Percentiles rank a stretch among this genome's conserved stretches.
Conservation (phyloP, 2,113 vertebrate species). For the Vireo altiloquus region DNA sequence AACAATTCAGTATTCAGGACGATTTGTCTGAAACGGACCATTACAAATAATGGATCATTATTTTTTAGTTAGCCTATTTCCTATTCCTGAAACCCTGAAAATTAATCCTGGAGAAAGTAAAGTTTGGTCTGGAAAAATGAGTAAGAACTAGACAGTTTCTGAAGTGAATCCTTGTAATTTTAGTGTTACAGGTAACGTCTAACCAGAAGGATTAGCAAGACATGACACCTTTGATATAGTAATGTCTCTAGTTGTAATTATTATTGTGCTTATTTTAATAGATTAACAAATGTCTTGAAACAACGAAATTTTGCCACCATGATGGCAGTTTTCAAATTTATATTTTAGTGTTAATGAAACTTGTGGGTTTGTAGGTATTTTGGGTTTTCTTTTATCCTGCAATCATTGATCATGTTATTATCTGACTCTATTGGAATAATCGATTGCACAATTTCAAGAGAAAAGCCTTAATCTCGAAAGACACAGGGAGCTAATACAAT, state of each 20-base stretch:
- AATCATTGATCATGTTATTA: neutral
- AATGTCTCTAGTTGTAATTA: neutral
- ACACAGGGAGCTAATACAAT: neutral
- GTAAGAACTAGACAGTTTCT: neutral
- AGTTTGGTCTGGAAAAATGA: neutral
- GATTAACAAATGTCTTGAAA: neutral
- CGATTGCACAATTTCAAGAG: neutral
- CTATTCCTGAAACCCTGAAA: neutral
- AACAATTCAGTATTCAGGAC: neutral
- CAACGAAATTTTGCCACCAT: neutral
- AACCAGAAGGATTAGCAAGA: neutral
- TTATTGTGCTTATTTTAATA: neutral
- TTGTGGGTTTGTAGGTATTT: neutral
- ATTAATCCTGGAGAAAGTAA: neutral
- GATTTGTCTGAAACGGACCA: neutral
- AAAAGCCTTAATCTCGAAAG: neutral
- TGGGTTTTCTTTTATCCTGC: neutral
- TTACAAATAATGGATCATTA: neutral
- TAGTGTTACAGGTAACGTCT: neutral
- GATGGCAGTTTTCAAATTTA: neutral
- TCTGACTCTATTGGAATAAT: neutral
- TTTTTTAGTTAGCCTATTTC: neutral
- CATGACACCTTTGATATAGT: neutral
- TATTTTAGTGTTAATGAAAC: neutral
- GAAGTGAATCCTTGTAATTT: neutral